Evolutionary conservation across 2,888 invertebrate species (phyloP), one percentile per base, ranked within the genome.

Genomic region (Ceramica pisi): DNA sequence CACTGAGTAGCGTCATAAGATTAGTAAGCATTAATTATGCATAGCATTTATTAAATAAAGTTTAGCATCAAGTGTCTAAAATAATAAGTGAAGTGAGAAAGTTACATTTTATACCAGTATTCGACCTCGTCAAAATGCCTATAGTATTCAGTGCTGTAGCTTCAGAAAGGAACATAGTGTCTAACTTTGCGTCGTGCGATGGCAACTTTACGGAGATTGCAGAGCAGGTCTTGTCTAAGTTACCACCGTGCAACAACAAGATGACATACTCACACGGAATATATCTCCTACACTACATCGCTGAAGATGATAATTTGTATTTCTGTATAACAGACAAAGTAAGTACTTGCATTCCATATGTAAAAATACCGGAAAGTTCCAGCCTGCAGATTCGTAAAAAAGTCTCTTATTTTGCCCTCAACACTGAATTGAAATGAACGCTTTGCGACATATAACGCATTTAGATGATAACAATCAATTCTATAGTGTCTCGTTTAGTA

Each of bases 251-350:
- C 72, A 97, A 98, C 95, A 97, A 98, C 76, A 99, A 98, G 92
- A 96, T 99, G 87, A 99, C 99, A 1, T 99, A 99, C 89, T 97
- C 98, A 0, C 99, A 95, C 68, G 95, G 95, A 69, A 88, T 87
- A 59, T 94, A 94, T 78, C 88, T 95, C 69, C 98, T 99, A 88
- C 99, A 99, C 90, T 99, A 99, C 88, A 97, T 98, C 72, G 97
- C 97, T 86, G 98, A 99, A 88, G 97, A 98, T 89, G 96, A 97
- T 78, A 97, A 98, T 78, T 97, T 98, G 82, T 99, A 98, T 91
- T 97, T 99, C 96, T 99, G 99, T 90, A 98, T 99, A 71, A 98
- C 99, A 46, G 99, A 99, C 93, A 98, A 98, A 96, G 98, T 98
- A 96, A 97, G 97, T 96, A 56, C 1, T 19, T 6, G 16, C 5